These are phyloP conservation scores for Oryctolagus cuniculus DNA, from an alignment of 2,113 vertebrate genomes.

Conservation along the genomic window DNA sequence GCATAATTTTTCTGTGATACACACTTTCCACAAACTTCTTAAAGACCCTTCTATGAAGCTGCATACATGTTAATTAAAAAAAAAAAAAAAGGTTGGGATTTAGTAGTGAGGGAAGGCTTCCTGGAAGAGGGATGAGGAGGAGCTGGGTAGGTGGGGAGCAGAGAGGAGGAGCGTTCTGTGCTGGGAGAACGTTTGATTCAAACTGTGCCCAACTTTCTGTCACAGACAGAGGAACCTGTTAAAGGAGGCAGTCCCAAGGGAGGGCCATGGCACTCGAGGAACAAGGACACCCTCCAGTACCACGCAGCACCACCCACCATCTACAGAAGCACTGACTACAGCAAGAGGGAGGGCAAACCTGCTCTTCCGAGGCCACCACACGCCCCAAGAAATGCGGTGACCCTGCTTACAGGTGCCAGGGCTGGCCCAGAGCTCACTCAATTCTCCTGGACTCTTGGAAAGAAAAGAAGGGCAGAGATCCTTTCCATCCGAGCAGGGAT, in stretches of 20 bases:
- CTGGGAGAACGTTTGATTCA: not conserved
- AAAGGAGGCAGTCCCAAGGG: not conserved
- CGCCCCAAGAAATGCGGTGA: not conserved
- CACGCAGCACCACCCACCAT: not conserved
- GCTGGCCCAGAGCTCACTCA: not conserved
- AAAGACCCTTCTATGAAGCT: no score
- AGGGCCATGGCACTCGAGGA: not conserved
- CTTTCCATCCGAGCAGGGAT: not conserved
- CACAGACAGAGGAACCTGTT: not conserved
- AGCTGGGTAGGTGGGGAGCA: not conserved
- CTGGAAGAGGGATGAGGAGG: not conserved
- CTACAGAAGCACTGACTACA: not conserved
- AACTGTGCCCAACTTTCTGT: not conserved
- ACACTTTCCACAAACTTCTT: no score
- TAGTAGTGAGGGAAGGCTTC: no score
- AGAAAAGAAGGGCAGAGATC: not conserved
- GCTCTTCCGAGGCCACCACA: not conserved
- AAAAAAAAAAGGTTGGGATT: no score
- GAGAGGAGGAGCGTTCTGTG: not conserved
- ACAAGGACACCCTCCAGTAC: not conserved
- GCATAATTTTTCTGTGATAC: no score
- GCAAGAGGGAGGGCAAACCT: not conserved
- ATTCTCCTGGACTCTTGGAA: constrained; percentile 1
- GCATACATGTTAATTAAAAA: no score
- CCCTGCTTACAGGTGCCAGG: not conserved